Evolutionary conservation across 2,113 vertebrate species (phyloP).

Genomic region (Archilochus colubris): DNA sequence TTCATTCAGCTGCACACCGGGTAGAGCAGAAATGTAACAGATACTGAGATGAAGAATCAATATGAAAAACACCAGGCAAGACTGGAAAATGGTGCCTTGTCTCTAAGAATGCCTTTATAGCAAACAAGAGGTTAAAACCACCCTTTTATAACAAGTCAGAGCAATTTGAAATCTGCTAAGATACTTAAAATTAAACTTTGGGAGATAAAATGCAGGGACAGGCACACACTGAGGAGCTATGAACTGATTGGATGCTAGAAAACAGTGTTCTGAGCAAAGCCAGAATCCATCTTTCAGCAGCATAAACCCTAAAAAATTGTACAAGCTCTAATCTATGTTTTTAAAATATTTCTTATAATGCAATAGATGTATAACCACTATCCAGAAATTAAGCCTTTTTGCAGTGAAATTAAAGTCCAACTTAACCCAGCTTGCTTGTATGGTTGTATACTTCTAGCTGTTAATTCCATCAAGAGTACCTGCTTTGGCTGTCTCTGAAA

Average conservation of each 20-base stretch:
- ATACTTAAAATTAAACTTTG: not conserved
- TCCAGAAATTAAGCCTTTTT: not conserved
- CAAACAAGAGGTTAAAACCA: not conserved
- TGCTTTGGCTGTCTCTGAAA: conserved; percentile 72
- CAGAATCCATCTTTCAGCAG: not conserved
- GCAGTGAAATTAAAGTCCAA: not conserved
- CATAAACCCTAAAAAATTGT: not conserved
- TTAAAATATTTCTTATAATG: not conserved
- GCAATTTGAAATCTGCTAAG: not conserved
- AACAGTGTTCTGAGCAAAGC: not conserved
- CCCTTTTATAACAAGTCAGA: not conserved
- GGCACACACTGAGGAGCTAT: not conserved
- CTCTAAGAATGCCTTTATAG: not conserved
- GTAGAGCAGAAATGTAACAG: not conserved
- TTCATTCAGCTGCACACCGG: not conserved
- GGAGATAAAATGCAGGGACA: not conserved
- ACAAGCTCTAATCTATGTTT: not conserved
- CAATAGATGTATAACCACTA: not conserved
- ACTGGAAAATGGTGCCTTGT: not conserved
- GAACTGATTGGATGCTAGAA: not conserved
- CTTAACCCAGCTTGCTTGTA: fast-evolving
- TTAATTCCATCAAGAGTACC: conserved; percentile 69
- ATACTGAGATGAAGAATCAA: not conserved
- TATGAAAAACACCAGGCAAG: not conserved
- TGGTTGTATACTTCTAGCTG: not conserved